Evolutionary conservation across 2,888 invertebrate species (phyloP).

Genomic region (Dasysyrphus tricinctus): DNA sequence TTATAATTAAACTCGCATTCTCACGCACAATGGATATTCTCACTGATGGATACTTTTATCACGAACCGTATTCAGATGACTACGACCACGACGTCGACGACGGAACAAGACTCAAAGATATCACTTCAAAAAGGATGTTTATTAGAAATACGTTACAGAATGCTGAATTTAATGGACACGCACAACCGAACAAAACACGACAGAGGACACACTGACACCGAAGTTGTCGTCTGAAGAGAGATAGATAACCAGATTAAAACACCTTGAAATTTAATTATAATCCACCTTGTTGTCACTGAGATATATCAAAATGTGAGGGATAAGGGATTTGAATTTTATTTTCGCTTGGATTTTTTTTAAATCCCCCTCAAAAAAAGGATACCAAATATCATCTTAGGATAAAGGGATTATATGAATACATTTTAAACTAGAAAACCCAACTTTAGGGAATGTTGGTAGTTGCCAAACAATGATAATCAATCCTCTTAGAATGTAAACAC

Average conservation of each 20-base stretch:
- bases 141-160: neutral
- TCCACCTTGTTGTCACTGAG: constrained; percentile 41
- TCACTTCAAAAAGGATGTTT: neutral
- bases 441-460: neutral
- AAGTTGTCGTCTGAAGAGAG: neutral
- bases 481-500: constrained; percentile 8
- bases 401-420: constrained; percentile 43
- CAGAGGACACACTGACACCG: neutral
- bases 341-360: neutral
- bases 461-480: constrained; percentile 2
- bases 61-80: constrained; percentile 13
- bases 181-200: constrained; percentile 29
- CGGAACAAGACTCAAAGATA: neutral
- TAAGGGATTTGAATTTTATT: constrained; percentile 9
- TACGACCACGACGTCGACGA: neutral
- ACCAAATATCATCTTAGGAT: constrained; percentile 53
- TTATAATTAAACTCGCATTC: constrained; percentile 10
- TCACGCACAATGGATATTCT: constrained; percentile 22
- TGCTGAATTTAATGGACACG: constrained; percentile 42
- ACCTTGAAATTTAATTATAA: constrained; percentile 66
- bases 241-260: constrained; percentile 9
- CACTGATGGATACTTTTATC: constrained; percentile 19
- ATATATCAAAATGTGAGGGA: neutral
- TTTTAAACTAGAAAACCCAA: constrained; percentile 8
- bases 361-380: constrained; percentile 26